phyloP scores from a whole-genome alignment of 2,113 vertebrate genomes.

The Coryphaenoides rupestris region DNA sequence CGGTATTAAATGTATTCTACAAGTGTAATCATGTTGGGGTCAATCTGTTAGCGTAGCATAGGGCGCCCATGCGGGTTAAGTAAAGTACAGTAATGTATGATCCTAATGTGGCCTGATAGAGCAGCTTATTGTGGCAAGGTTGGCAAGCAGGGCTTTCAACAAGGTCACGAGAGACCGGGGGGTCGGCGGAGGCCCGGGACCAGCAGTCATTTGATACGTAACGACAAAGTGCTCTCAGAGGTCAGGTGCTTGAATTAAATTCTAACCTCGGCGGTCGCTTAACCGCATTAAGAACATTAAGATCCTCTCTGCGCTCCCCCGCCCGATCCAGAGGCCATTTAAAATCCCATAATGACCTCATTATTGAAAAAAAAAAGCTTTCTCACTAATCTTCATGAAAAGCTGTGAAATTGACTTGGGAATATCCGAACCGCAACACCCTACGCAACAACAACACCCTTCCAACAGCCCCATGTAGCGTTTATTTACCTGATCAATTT shows the following conservation, averaged over 20 bases:
- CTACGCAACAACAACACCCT: not conserved
- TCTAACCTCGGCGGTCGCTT: constrained; percentile 43
- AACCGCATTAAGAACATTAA: constrained; percentile 58
- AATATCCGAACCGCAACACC: constrained; percentile 8
- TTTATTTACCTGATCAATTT: no score
- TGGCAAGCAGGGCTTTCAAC: constrained; percentile 18
- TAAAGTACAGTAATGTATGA: no score
- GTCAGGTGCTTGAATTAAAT: constrained; percentile 55
- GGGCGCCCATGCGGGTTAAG: no score
- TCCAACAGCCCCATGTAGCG: no score
- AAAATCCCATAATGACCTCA: constrained; percentile 22
- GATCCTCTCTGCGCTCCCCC: constrained; percentile 25
- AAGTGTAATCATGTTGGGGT: no score
- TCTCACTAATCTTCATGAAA: not conserved
- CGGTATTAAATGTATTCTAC: no score
- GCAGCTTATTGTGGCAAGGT: constrained; percentile 47
- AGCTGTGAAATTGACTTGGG: constrained; percentile 3
- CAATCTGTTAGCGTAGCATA: no score
- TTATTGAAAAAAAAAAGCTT: constrained; percentile 30
- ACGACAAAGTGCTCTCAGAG: constrained; percentile 45
- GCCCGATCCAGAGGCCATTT: constrained; percentile 35
- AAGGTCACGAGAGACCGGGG: constrained; percentile 38
- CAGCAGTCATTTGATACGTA: constrained; percentile 28
- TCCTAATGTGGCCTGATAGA: not conserved
- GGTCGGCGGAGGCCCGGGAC: constrained; percentile 29